Conservation (phyloP, 2,113 vertebrate genomes). For the Colaptes auratus region DNA sequence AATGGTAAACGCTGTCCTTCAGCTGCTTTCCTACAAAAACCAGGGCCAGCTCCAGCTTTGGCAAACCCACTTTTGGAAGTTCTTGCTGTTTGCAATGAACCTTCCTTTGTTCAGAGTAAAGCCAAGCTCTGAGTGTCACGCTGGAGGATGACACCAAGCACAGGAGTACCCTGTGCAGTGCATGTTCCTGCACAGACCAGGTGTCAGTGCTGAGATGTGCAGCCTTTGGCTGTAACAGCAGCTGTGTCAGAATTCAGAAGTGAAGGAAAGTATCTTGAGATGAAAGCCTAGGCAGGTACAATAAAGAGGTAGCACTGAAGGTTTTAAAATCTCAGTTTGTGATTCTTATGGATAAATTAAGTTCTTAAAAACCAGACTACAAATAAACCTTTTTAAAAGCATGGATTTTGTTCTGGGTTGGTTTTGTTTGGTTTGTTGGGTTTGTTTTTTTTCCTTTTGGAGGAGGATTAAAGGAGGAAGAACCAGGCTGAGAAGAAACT, state of each 20-base stretch:
- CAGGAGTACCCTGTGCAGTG: neutral
- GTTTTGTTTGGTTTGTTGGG: no score
- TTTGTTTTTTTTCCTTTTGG: neutral
- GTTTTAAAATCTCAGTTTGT: neutral
- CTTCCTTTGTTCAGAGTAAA: neutral
- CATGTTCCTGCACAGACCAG: neutral
- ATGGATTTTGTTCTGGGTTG: neutral
- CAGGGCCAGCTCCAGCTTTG: neutral
- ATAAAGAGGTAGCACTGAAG: neutral
- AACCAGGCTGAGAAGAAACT: neutral
- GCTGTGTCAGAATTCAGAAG: neutral
- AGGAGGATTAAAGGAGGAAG: neutral
- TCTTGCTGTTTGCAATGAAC: neutral
- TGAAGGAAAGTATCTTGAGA: neutral
- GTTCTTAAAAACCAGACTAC: neutral
- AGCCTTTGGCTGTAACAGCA: neutral
- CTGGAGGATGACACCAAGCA: neutral
- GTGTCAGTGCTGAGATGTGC: neutral
- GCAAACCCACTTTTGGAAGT: neutral
- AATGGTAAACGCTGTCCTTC: neutral
- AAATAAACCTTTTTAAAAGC: neutral
- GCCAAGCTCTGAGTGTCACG: rapidly evolving
- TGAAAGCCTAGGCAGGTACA: neutral
- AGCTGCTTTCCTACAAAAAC: neutral
- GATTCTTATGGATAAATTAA: neutral